Evolutionary conservation across 2,113 vertebrate species (phyloP), one percentile per base, ranked within the genome.

Genomic region (Sphaerodactylus townsendi): DNA sequence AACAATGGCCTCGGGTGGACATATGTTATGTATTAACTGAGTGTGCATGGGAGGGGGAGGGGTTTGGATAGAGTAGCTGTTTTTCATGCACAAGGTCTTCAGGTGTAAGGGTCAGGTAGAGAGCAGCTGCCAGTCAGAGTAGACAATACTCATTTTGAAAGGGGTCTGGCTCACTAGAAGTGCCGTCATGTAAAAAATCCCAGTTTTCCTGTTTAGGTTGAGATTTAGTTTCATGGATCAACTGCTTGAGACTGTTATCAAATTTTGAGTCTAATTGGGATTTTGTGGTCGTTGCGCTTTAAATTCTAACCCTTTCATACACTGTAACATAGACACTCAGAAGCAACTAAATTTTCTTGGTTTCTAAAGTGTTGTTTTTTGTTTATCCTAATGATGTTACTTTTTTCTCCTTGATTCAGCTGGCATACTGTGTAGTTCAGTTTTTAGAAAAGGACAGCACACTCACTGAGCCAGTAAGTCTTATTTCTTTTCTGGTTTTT

Each of bases 371-470:
- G 64, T 74, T 59, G 85, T 5, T 77, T 65, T 83, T 33, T 3
- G 0, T 83, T 86, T 82, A 77, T 21, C 2, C 56, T 23, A 6
- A 74, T 4, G 37, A 0, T 10, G 2, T n/a, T 94, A 48, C 2
- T 77, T 9, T 85, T 83, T 94, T 64, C 13, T 88, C 90, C 85
- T 91, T 79, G 81, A 81, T 96, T 25, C 86, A 99, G 98, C 95
- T 99, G 97, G 98, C 98, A 0, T 99, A 99, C 94, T 99, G 98
- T 90, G 98, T 99, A 70, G 98, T 99, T 93, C 98, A 99, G 74
- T 99, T 99, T 96, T 94, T 99, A 88, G 98, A 99, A 95, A 99
- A 99, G 95, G 98, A 99, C 97, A 99, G 98, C 96, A 99, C 98
- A 33, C 97, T 99, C 88, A 99, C 98, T 66, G 98, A 99, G 94